Evolutionary conservation across 2,797 vertebrate genomes (phyloP), one percentile per base, ranked within the genome.

Genomic region (Lateolabrax maculatus): DNA sequence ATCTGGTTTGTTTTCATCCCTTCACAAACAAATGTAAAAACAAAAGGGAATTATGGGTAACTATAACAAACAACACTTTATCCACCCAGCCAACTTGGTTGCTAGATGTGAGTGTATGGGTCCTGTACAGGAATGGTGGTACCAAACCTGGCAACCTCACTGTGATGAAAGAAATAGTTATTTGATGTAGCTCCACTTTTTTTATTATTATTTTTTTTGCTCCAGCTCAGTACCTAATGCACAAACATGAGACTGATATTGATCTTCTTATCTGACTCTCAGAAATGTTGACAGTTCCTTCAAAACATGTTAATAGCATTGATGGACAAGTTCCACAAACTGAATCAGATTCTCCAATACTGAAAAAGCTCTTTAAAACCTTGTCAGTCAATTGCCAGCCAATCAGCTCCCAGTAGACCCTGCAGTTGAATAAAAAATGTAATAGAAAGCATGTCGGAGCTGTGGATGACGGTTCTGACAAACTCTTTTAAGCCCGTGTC

Each of bases 381-480:
- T 16, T 25, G 63, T 77, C 77, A 51, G 48, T 77, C 74, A 36
- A 4, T 29, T 23, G 9, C 10, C 41, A 56, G 41, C 25, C 51
- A 51, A 43, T 31, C 64, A 53, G 46, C 68, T 81, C 62, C 57
- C 44, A 0, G 15, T 18, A 56, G 75, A 66, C 41, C 29, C 51
- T 71, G 3, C 34, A 31, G 57, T 11, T 27, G 12, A 60, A 31
- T 25, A 18, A 16, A 3, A 49, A 53, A 58, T 46, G 13, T 64
- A 70, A 80, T 52, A 27, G 73, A 65, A 77, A 68, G 61, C 39
- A 6, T 0, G 21, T 49, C 41, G 36, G 65, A 69, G 46, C 46
- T n/a, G 29, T 6, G n/a, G 52, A 19, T 62, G 72, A 77, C 75
- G 71, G 68, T 23, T 79, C 36, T 77, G 66, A 85, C 80, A 79